These are phyloP conservation scores for Scaeva pyrastri DNA, from an alignment of 2,888 invertebrate species.

Conservation along the genomic window DNA sequence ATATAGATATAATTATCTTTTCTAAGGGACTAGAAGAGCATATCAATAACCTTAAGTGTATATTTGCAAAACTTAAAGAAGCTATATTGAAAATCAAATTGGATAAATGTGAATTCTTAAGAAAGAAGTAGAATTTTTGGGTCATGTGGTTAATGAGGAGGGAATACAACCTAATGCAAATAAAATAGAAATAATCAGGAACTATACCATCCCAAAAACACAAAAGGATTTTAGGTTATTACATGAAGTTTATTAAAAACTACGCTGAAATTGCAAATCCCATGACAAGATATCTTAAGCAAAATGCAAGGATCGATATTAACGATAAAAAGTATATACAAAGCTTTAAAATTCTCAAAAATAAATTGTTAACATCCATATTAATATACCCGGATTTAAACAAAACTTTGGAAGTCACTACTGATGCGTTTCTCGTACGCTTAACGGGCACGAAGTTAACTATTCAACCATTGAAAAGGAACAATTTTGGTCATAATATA, in stretches of 20 bases:
- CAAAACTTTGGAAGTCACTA: conserved; percentile 42
- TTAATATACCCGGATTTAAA: conserved; percentile 23
- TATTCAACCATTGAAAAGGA: conserved; percentile 27
- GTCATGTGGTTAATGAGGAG: conserved; percentile 77
- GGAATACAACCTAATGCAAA: no score
- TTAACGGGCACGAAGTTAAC: conserved; percentile 39
- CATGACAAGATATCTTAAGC: background rate
- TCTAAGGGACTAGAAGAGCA: conserved; percentile 77
- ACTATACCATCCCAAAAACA: conserved; percentile 56
- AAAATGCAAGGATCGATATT: conserved; percentile 15
- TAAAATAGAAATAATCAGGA: conserved; percentile 65
- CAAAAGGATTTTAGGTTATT: conserved; percentile 67
- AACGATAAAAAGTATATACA: conserved; percentile 7
- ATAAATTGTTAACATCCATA: conserved; percentile 31
- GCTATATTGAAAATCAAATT: conserved; percentile 49
- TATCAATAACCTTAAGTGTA: conserved; percentile 68
- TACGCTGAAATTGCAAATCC: no score
- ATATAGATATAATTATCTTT: background rate
- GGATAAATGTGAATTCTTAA: conserved; percentile 77
- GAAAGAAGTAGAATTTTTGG: conserved; percentile 58
- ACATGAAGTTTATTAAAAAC: background rate
- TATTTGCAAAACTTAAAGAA: conserved; percentile 75
- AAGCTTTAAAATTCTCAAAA: conserved; percentile 14
- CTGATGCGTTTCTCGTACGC: conserved; percentile 45
- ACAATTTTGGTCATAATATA: conserved; percentile 36